phyloP scores from a whole-genome alignment of 1,140 invertebrate genomes.

The Halesus radiatus region DNA sequence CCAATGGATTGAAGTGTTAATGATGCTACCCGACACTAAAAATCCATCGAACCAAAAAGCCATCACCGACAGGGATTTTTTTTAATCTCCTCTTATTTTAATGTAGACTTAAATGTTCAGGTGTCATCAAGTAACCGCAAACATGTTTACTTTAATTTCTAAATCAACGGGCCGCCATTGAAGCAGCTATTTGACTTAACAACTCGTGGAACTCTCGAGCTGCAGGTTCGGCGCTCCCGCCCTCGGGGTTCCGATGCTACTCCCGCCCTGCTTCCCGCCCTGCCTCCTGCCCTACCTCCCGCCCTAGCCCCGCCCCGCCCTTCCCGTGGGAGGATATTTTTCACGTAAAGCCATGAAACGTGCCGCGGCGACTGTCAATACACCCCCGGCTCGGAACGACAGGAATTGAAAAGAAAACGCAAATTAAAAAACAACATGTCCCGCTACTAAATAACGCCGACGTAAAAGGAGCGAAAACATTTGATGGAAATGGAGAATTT shows the following conservation, averaged over 20 bases:
- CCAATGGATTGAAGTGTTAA: too few relatives aligned
- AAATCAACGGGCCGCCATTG: neutral
- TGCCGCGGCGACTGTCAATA: conserved; percentile 54
- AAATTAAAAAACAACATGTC: conserved; percentile 36
- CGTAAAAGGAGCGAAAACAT: neutral
- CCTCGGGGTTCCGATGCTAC: neutral
- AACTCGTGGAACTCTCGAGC: conserved; percentile 14
- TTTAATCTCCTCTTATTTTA: too few relatives aligned
- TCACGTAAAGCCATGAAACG: conserved; percentile 58
- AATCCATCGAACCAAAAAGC: too few relatives aligned
- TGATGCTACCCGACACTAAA: too few relatives aligned
- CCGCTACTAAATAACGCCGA: conserved; percentile 19
- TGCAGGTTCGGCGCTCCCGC: conserved; percentile 1
- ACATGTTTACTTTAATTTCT: too few relatives aligned
- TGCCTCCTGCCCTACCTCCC: neutral
- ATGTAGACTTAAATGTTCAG: neutral
- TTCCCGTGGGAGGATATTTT: conserved; percentile 46
- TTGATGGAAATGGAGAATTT: neutral
- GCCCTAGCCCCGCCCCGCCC: neutral
- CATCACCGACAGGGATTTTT: too few relatives aligned
- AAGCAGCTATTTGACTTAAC: conserved; percentile 23
- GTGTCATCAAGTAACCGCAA: neutral
- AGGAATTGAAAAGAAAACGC: conserved; percentile 44
- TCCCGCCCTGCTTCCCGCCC: neutral
- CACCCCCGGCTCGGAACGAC: conserved; percentile 36